These are phyloP conservation scores for Anaspis maculata DNA, from an alignment of 2,888 invertebrate genomes.

Conservation along the genomic window DNA sequence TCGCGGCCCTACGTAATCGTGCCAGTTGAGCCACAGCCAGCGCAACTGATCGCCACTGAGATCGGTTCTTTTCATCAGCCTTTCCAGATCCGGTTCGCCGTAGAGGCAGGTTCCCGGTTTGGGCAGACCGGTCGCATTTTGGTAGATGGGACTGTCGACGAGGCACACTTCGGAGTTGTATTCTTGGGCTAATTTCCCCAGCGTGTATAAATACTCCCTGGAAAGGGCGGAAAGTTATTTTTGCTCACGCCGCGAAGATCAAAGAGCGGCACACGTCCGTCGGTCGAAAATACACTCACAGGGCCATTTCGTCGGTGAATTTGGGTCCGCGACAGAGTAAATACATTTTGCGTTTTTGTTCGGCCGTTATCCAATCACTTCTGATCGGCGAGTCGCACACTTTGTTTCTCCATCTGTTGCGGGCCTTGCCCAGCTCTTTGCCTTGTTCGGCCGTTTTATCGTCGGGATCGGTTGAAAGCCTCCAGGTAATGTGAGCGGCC, in stretches of 20 bases:
- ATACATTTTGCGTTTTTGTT: constrained; percentile 48
- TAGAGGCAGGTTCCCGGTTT: constrained; percentile 43
- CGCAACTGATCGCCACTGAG: constrained; percentile 26
- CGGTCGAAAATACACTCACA: too few relatives aligned
- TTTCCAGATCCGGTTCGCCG: constrained; percentile 56
- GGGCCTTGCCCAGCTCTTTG: constrained; percentile 22
- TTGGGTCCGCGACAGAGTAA: constrained; percentile 57
- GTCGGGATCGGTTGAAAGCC: constrained; percentile 22
- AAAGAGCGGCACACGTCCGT: too few relatives aligned
- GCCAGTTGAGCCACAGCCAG: constrained; percentile 62
- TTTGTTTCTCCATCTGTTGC: constrained; percentile 36
- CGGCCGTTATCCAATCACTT: constrained; percentile 17
- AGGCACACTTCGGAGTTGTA: constrained; percentile 54
- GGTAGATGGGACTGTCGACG: constrained; percentile 21
- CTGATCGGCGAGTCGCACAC: constrained; percentile 28
- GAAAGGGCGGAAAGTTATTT: too few relatives aligned
- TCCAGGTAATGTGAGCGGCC: constrained; percentile 29
- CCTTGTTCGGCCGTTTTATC: constrained; percentile 21
- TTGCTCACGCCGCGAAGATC: too few relatives aligned
- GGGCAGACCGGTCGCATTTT: constrained; percentile 17
- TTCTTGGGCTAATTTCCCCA: constrained; percentile 47
- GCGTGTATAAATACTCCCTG: constrained; percentile 31
- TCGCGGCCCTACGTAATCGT: constrained; percentile 51
- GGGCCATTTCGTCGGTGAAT: constrained; percentile 47
- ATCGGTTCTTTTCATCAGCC: constrained; percentile 45